These are phyloP conservation scores for Tragulus kanchil DNA, from an alignment of 2,113 vertebrate genomes.

Conservation along the genomic window DNA sequence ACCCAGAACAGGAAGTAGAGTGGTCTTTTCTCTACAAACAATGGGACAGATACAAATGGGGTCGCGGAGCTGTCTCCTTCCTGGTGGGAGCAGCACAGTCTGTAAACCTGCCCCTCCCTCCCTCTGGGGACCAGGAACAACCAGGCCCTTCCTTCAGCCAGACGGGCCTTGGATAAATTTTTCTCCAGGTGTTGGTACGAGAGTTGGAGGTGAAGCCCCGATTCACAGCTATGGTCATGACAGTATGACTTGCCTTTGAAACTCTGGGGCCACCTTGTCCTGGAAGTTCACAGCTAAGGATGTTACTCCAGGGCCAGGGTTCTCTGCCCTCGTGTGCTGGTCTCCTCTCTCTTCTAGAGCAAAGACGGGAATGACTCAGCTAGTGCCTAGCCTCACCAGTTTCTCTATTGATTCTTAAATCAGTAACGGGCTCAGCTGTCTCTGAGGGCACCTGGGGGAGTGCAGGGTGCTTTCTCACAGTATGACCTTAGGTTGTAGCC, in stretches of 20 bases:
- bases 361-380: not conserved
- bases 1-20: constrained; percentile 45
- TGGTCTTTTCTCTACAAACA: not conserved
- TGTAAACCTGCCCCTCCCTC: not conserved
- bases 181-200: not conserved
- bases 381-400: not conserved
- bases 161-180: not conserved
- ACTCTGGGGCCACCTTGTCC: not conserved
- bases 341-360: not conserved
- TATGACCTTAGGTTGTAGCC: not conserved
- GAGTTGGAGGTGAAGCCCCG: not conserved
- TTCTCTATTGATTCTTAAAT: not conserved
- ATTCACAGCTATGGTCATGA: not conserved
- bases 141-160: not conserved
- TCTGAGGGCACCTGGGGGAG: not conserved
- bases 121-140: not conserved
- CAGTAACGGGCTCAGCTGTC: not conserved
- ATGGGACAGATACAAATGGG: not conserved
- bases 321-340: not conserved
- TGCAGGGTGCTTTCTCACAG: not conserved
- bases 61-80: not conserved
- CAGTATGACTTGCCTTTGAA: not conserved
- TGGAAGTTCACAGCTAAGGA: not conserved
- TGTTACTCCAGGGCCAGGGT: accelerated
- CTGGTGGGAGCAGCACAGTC: not conserved